Percentiles rank a stretch among this genome's conserved stretches.
These are phyloP conservation scores for Tyrophagus putrescentiae DNA, from an alignment of 1,140 invertebrate genomes.

Conservation along the genomic window DNA sequence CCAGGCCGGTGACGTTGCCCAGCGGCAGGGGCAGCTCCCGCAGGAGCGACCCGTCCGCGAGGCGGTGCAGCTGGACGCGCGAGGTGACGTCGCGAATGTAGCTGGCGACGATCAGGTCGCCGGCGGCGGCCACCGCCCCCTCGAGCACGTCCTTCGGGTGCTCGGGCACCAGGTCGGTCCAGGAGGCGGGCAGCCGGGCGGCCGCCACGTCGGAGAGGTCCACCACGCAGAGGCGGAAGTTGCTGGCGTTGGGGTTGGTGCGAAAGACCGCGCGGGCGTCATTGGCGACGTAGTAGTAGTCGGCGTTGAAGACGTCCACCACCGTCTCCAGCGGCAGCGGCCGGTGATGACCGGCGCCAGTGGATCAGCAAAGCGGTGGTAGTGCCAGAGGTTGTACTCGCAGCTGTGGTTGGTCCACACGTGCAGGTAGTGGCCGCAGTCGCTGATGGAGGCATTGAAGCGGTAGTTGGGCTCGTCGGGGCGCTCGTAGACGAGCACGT, in stretches of 20 bases:
- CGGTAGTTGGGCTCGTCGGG: conserved; percentile 78
- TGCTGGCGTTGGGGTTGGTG: conserved; percentile 84
- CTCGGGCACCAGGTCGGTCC: conserved; percentile 68
- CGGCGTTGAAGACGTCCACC: conserved; percentile 76
- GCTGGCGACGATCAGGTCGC: conserved; percentile 70
- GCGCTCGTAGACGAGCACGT: conserved; percentile 77
- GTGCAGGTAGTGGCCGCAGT: conserved; percentile 78
- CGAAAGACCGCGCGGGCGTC: conserved; percentile 64
- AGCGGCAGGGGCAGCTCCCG: conserved; percentile 37
- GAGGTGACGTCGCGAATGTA: conserved; percentile 87
- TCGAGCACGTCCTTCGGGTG: conserved; percentile 73
- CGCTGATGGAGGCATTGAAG: conserved; percentile 50
- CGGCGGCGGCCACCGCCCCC: conserved; percentile 58
- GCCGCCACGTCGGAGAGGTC: conserved; percentile 47
- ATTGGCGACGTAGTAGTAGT: conserved; percentile 91
- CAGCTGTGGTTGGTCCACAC: conserved; percentile 62
- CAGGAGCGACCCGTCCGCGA: conserved; percentile 50
- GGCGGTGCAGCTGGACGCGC: conserved; percentile 60
- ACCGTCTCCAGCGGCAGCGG: conserved; percentile 53
- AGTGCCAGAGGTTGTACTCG: conserved; percentile 72
- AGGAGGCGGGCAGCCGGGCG: conserved; percentile 38
- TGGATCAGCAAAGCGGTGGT: conserved; percentile 42
- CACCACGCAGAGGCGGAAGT: conserved; percentile 72
- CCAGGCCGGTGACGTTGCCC: conserved; percentile 66
- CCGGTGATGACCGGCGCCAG: conserved; percentile 39